Conservation (phyloP, 2,113 vertebrate species). For the Bujurquina vittata region DNA sequence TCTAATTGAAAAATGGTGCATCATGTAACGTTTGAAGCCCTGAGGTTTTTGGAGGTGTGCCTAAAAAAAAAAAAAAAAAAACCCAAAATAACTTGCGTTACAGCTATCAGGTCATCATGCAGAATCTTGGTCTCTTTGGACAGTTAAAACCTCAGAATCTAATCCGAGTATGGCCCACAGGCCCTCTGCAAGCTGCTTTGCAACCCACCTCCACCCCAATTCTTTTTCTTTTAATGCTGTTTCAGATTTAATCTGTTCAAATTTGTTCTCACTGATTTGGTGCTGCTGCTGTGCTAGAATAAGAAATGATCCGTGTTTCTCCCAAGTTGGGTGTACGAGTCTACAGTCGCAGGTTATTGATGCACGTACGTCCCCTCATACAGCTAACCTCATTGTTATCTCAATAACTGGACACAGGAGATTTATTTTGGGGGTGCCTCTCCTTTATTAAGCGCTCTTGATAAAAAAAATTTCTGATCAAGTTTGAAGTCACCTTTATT, state of each 20-base stretch:
- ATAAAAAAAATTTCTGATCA: not conserved
- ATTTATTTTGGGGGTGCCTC: not conserved
- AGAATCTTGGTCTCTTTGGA: rapidly evolving
- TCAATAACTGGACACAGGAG: not conserved
- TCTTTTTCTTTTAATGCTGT: not conserved
- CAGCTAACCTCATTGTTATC: not conserved
- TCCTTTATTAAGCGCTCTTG: not conserved
- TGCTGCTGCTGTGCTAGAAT: too few relatives aligned
- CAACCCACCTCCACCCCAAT: not conserved
- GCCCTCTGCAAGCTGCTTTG: not conserved
- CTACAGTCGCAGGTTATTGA: too few relatives aligned
- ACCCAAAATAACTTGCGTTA: not conserved
- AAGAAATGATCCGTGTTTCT: too few relatives aligned
- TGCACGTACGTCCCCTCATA: too few relatives aligned
- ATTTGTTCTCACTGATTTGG: too few relatives aligned
- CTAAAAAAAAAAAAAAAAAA: too few relatives aligned
- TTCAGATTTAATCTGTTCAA: not conserved
- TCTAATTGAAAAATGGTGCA: not conserved
- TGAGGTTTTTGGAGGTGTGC: not conserved
- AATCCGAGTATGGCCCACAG: not conserved
- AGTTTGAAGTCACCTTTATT: not conserved
- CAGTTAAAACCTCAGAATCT: not conserved
- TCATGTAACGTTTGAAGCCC: not conserved
- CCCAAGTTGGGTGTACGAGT: too few relatives aligned
- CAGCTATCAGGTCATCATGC: not conserved